Percentiles rank a stretch among this genome's conserved stretches.
Conservation (phyloP, 2,113 vertebrate species). For the Morone saxatilis region DNA sequence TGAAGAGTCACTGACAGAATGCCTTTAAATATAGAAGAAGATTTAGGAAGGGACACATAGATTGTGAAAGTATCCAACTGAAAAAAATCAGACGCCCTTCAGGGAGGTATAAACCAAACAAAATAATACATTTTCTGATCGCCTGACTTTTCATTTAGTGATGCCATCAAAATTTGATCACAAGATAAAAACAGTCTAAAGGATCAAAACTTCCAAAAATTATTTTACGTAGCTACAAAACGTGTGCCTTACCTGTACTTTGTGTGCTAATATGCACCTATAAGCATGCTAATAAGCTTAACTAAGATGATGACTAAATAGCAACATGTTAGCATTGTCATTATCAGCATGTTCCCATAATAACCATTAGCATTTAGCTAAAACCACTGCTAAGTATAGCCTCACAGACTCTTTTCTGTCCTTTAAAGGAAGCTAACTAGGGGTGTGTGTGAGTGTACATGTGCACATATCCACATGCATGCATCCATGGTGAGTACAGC, state of each 20-base stretch:
- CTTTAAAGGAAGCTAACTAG: neutral
- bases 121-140: too few species aligned
- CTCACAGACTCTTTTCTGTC: conserved; percentile 11
- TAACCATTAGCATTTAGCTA: neutral
- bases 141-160: neutral
- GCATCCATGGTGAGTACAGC: conserved; percentile 27
- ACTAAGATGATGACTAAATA: neutral
- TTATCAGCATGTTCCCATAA: neutral
- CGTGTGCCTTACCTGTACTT: neutral
- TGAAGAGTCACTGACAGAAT: neutral
- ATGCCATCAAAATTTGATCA: neutral
- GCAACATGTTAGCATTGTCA: neutral
- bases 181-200: too few species aligned
- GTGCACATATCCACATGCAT: conserved; percentile 12
- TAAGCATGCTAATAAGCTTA: neutral
- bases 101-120: too few species aligned
- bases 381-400: neutral
- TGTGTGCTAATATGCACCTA: neutral
- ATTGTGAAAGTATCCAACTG: too few species aligned
- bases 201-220: too few species aligned
- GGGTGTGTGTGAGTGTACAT: conserved; percentile 25
- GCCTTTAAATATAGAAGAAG: neutral
- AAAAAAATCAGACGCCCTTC: too few species aligned
- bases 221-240: neutral
- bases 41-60: too few species aligned